Percentiles rank a stretch among this genome's conserved stretches.
phyloP scores from a whole-genome alignment of 1,140 invertebrate species.

The Spodoptera frugiperda region DNA sequence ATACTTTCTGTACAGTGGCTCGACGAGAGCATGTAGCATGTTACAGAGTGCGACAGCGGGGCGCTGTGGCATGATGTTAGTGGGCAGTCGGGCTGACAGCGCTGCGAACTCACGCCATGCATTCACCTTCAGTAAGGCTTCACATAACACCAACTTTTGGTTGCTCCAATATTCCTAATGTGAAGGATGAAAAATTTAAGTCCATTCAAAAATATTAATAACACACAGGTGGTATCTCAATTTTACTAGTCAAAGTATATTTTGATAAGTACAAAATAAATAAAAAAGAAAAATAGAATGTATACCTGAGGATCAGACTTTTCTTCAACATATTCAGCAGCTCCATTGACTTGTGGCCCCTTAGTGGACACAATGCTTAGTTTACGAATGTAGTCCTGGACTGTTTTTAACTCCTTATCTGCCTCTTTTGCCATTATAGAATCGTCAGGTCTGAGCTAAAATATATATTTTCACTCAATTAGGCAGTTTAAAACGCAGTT shows the following conservation, averaged over 20 bases:
- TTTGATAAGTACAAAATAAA: not conserved
- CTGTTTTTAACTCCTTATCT: slow-evolving; percentile 93
- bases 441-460: slow-evolving; percentile 94
- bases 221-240: not conserved
- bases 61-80: slow-evolving; percentile 92
- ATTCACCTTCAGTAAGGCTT: slow-evolving; percentile 95
- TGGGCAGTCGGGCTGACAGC: slow-evolving; percentile 93
- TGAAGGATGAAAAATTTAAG: slow-evolving; percentile 40
- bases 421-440: slow-evolving; percentile 92
- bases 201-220: not conserved
- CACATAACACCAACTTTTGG: slow-evolving; percentile 97
- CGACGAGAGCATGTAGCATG: slow-evolving; percentile 94
- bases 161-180: slow-evolving; percentile 91
- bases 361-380: slow-evolving; percentile 95
- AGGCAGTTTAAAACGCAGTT: too few species aligned
- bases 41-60: slow-evolving; percentile 93
- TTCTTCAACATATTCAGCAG: slow-evolving; percentile 91
- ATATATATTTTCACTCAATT: slow-evolving; percentile 48
- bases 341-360: slow-evolving; percentile 91
- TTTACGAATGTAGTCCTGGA: slow-evolving; percentile 95
- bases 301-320: slow-evolving; percentile 83
- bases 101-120: slow-evolving; percentile 95
- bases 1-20: slow-evolving; percentile 94
- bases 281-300: not conserved
- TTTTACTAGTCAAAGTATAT: not conserved